Evolutionary conservation across 2,113 vertebrate genomes (phyloP).

Genomic region (Ondatra zibethicus): DNA sequence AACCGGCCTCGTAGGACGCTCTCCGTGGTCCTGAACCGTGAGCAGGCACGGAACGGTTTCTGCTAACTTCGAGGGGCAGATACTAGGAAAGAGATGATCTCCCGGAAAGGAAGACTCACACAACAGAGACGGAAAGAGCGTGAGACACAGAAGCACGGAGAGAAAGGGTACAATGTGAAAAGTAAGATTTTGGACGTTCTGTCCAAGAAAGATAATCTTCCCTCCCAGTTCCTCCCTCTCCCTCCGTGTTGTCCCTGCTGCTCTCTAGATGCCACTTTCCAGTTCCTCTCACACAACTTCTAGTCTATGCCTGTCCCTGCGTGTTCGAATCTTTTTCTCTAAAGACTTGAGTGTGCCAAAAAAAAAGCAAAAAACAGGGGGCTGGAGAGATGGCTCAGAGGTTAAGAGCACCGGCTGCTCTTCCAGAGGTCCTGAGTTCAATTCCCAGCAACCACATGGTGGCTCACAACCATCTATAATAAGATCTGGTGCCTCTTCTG

Average conservation of each 20-base stretch:
- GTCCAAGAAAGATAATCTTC: background rate
- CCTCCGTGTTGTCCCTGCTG: background rate
- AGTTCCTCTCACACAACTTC: background rate
- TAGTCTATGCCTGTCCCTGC: background rate
- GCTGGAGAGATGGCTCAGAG: too few relatives aligned
- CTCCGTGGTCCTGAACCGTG: constrained; percentile 77
- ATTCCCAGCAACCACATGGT: too few relatives aligned
- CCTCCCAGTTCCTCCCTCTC: background rate
- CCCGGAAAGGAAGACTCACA: background rate
- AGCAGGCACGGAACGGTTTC: background rate
- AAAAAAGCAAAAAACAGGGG: too few relatives aligned
- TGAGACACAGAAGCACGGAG: background rate
- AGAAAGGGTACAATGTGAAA: background rate
- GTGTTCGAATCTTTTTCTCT: background rate
- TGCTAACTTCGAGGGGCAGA: background rate
- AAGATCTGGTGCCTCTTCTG: too few relatives aligned
- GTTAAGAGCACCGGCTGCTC: too few relatives aligned
- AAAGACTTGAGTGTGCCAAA: background rate
- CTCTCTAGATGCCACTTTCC: background rate
- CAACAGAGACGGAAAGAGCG: background rate
- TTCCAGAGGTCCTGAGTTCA: too few relatives aligned
- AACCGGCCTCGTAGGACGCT: background rate
- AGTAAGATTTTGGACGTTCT: background rate
- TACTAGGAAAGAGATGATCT: background rate
- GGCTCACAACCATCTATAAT: too few relatives aligned